Evolutionary conservation across 2,888 invertebrate species (phyloP), one percentile per base, ranked within the genome.

Genomic region (Glomeris marginata): DNA sequence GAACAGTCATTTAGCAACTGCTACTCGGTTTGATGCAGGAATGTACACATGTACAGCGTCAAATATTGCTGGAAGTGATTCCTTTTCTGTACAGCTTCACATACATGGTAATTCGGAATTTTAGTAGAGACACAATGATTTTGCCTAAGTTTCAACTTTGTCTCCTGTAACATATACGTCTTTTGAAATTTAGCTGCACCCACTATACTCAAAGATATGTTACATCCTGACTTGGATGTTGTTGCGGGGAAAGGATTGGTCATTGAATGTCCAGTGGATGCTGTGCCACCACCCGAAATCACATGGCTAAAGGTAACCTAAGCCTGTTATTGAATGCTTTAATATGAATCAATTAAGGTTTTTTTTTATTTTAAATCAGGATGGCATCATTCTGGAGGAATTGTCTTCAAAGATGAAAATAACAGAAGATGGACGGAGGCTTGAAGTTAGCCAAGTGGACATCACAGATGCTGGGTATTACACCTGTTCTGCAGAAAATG

Each of bases 401-500:
- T 16, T 18, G 45, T n/a, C 28, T 45, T 16, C 2, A 16, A 20
- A 52, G 11, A 49, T 55, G 21, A 40, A 44, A 10, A 47, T 55
- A 6, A 52, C 47, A 10, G 49, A 54, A 46, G 49, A 40, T 6
- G 51, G 51, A 6, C 45, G 47, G 11, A 37, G 52, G 4, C 46
- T 55, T 6, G 42, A 38, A 5, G 22, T 55, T 1, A 50, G 56
- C 8, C 54, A 56, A 20, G 59, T 57, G 2, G 48, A 54, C 21
- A 58, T 56, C 33, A 55, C 58, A 21, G 70, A 77, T 55, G 66
- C 71, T 2, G 72, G 75, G 0, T 65, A 66, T 1, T 79, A 77
- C 61, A 71, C 72, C 0, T 81, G 80, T 58, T 67, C 73, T 1
- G 77, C 74, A 0, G 65, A 68, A 21, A 80, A 79, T 63, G 66